These are phyloP conservation scores for Psilopsiagon aurifrons DNA, from an alignment of 2,113 vertebrate genomes.

Conservation along the genomic window DNA sequence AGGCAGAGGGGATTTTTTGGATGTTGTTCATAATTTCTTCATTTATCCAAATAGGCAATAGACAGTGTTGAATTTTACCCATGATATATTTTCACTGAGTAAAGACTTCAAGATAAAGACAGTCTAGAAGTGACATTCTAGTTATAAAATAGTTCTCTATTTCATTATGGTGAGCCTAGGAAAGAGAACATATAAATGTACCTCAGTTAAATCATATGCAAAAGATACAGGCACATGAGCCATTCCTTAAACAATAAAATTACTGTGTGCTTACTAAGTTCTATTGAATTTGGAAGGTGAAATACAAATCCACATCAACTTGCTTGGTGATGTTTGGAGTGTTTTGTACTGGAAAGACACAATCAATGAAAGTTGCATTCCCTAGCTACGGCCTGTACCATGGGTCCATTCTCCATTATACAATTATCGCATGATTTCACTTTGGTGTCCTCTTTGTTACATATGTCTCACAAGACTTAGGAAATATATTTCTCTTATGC, in stretches of 20 bases:
- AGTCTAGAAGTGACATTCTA: neutral
- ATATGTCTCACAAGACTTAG: neutral
- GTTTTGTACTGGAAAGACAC: neutral
- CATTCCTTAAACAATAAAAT: neutral
- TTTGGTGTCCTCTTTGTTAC: neutral
- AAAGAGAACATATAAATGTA: neutral
- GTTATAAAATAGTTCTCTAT: conserved; percentile 31
- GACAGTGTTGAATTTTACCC: neutral
- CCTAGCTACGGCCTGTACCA: neutral
- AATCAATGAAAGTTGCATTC: neutral
- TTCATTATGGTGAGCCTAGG: neutral
- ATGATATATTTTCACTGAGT: neutral
- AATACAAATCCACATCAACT: neutral
- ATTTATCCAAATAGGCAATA: neutral
- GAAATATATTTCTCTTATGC: neutral
- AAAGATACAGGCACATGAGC: neutral
- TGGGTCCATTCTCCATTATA: neutral
- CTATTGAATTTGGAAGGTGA: neutral
- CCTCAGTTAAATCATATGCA: neutral
- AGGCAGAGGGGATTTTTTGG: neutral
- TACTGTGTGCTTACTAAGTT: neutral
- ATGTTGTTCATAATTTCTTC: neutral
- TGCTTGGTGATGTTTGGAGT: neutral
- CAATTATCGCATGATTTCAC: neutral
- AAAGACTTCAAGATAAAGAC: neutral